Evolutionary conservation across 53 echinoderm and acorn worm genomes (phyloP).

Genomic region (Luidia sarsii): DNA sequence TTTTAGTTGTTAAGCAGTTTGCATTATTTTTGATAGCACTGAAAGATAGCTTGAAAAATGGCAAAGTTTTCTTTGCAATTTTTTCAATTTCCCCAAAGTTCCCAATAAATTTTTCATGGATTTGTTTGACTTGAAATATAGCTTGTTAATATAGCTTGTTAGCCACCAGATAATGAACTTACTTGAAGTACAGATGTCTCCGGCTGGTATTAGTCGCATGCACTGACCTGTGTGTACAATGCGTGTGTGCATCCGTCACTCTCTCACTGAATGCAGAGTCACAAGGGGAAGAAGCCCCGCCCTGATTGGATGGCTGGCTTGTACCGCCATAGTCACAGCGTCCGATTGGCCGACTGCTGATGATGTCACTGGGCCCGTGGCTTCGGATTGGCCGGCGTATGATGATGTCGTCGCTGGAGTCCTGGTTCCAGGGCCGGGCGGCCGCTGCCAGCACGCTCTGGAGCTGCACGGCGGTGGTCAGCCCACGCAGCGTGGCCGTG

Average conservation of each 20-base stretch:
- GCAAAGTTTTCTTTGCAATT: not conserved
- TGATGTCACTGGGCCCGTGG: constrained; percentile 61
- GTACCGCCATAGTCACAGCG: not conserved
- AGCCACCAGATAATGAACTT: not conserved
- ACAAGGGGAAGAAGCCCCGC: not conserved
- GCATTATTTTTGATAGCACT: too few relatives aligned
- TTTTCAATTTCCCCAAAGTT: too few relatives aligned
- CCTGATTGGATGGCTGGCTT: not conserved
- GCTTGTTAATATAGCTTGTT: not conserved
- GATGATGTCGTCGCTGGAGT: constrained; percentile 48
- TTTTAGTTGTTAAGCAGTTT: too few relatives aligned
- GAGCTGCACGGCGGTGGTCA: constrained; percentile 44
- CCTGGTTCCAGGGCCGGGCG: constrained; percentile 47
- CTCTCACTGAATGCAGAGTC: too few relatives aligned
- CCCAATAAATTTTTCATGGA: too few relatives aligned
- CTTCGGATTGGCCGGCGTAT: constrained; percentile 25
- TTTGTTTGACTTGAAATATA: too few relatives aligned
- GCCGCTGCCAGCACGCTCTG: constrained; percentile 64
- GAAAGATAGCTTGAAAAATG: too few relatives aligned
- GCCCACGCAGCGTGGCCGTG: constrained; percentile 15
- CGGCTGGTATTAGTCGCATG: not conserved
- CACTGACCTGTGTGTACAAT: not conserved
- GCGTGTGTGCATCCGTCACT: not conserved
- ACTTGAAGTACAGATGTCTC: constrained; percentile 47
- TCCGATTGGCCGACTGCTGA: not conserved